These are phyloP conservation scores for Otus sunia DNA, from an alignment of 2,113 vertebrate genomes.

Conservation along the genomic window DNA sequence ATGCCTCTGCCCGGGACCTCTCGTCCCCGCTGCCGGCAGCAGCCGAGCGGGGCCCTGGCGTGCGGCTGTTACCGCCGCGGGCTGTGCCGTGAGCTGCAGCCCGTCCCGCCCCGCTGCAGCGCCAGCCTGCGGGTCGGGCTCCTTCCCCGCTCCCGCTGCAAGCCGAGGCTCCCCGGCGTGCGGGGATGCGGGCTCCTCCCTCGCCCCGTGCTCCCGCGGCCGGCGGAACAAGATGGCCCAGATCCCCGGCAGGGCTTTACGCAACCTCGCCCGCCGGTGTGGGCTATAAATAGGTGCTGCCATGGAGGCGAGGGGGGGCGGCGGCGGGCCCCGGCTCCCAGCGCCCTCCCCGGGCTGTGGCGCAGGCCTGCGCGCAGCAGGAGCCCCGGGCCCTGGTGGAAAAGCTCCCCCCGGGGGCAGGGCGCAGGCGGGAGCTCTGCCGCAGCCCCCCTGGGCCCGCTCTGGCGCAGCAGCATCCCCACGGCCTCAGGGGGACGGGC, in stretches of 20 bases:
- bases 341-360: not conserved
- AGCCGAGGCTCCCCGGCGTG: rapidly evolving
- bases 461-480: not conserved
- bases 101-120: no score
- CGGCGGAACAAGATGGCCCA: not conserved
- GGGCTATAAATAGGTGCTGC: constrained; percentile 24
- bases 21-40: no score
- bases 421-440: not conserved
- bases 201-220: not conserved
- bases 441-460: not conserved
- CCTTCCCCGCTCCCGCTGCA: rapidly evolving
- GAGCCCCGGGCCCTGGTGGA: not conserved
- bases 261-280: not conserved
- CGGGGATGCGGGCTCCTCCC: not conserved
- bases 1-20: not conserved
- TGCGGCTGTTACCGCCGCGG: no score
- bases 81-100: no score
- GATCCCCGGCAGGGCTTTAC: constrained; percentile 17
- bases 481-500: not conserved
- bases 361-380: not conserved
- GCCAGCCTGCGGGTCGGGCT: rapidly evolving
- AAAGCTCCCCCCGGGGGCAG: no score
- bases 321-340: not conserved
- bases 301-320: not conserved
- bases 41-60: no score